Evolutionary conservation across 2,113 vertebrate genomes (phyloP), one percentile per base, ranked within the genome.

Genomic region (Bambusicola thoracicus): DNA sequence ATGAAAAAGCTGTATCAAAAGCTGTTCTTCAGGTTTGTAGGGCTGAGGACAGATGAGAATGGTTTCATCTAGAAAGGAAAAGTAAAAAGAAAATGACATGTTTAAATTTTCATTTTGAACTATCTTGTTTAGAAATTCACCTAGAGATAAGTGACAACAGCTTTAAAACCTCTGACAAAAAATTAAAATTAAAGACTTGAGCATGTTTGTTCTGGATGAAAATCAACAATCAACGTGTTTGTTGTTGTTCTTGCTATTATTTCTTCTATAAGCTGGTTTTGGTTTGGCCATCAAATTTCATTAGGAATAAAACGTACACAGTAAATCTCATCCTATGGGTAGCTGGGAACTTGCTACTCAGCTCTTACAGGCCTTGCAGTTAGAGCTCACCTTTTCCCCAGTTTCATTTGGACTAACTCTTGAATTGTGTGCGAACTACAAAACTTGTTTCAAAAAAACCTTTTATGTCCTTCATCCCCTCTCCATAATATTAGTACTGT

Each of bases 401-500:
- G 5, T 11, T 83, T 8, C 13, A 13, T 69, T 25, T 58, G 27
- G 11, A 10, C 22, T 19, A 81, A 24, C 24, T 63, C 49, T 87
- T 87, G 22, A 69, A 62, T 56, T 74, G 20, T 19, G 36, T 8
- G 49, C 61, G 86, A 72, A 3, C 16, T 55, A 19, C 27, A 90
- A 19, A 70, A 49, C 13, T 38, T 70, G 20, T 62, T 88, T 56
- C 36, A 67, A 38, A 62, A 62, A 20, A 9, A n/a, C 20, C 61
- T 3, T 70, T 62, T 70, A 5, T 49, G 3, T 70, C 88, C 74
- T 81, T 3, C 21, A 83, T 10, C 62, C 17, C 1, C 4, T 1
- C 13, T 0, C 0, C 7, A 4, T 13, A 16, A 4, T 19, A 18
- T 29, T 74, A 84, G 36, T 30, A 19, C 5, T 7, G 2, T 62